Conservation (phyloP, 2,888 invertebrate genomes). For the Clostera curtula region DNA sequence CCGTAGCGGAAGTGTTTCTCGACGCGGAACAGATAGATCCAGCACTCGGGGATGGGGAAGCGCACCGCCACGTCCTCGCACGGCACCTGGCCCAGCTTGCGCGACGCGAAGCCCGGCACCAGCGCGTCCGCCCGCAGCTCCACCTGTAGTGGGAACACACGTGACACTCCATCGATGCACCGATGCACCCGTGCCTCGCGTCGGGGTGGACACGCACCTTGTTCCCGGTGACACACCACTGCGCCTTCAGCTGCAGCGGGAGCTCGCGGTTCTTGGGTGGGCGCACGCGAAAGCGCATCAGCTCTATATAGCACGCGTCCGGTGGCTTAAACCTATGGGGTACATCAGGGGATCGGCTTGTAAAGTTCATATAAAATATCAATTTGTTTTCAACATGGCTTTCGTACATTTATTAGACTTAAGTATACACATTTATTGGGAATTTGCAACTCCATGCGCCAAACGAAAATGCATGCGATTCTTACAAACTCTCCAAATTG, state of each 20-base stretch:
- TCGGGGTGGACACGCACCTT: slow-evolving; percentile 67
- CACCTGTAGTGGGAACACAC: no score
- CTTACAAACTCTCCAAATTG: no score
- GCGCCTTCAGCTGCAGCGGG: slow-evolving; percentile 94
- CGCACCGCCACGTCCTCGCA: slow-evolving; percentile 98
- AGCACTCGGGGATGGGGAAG: slow-evolving; percentile 98
- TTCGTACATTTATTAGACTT: no score
- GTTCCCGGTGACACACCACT: slow-evolving; percentile 90
- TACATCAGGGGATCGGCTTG: no score
- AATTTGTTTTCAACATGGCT: no score
- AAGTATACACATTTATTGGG: no score
- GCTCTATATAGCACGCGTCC: slow-evolving; percentile 97
- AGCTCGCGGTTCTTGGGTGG: slow-evolving; percentile 97
- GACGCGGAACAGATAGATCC: slow-evolving; percentile 99
- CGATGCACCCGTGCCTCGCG: not conserved
- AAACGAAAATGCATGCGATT: no score
- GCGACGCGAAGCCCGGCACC: slow-evolving; percentile 97
- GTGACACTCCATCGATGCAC: no score
- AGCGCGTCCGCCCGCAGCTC: slow-evolving; percentile 96
- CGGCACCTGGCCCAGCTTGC: slow-evolving; percentile 95
- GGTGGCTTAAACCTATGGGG: slow-evolving; percentile 90
- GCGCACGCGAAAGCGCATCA: slow-evolving; percentile 95
- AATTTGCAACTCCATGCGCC: no score
- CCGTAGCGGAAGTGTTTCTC: slow-evolving; percentile 98
- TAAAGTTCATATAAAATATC: no score